Base-by-base conservation (phyloP, 2,797 vertebrate species). In the Onychomys leucogaster region DNA sequence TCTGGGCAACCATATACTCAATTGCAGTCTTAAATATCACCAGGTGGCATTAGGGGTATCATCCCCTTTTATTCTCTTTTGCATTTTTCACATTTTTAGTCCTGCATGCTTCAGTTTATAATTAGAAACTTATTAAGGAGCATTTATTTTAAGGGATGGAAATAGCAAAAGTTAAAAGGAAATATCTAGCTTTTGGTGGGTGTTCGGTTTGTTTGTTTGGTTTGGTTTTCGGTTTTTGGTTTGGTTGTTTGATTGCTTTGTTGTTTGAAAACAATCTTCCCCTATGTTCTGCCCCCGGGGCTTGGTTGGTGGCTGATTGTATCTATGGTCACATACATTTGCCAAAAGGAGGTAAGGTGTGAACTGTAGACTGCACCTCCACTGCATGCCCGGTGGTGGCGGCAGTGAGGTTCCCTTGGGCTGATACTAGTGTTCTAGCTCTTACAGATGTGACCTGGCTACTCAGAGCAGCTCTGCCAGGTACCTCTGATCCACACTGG, bases 1-100 rank as follows among this genome's bases (percentile, higher is more conserved):
- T 86, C 77, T 87, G 57, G 19, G 52, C 29, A 16, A 37, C 7
- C 2, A 6, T 59, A 41, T 46, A 49, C 25, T 83, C n/a, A 65
- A 46, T 59, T 80, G 37, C 63, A 82, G 10, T 67, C 25, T 17
- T 43, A 52, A 76, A 43, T 86, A 27, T n/a, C 14, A n/a, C 41
- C 32, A 32, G 16, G 32, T 52, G 46, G 16, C 23, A 16, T 32
- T 61, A 29, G 23, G 11, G 25, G 23, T 73, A 43, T 32, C 11
- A 65, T 63, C 13, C 10, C 49, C 34, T 16, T 83, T 75, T 65
- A 52, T 82, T 41, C 25, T 85, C 46, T 55, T 65, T 61, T 94
- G 19, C 3, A 11, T 86, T 94, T 97, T 63, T 34, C 34, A 89
- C 41, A 77, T 63, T 63, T 94, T 82, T 76, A 92, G 23, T 19